Conservation (phyloP, 2,888 invertebrate species). For the Sympetrum striolatum region DNA sequence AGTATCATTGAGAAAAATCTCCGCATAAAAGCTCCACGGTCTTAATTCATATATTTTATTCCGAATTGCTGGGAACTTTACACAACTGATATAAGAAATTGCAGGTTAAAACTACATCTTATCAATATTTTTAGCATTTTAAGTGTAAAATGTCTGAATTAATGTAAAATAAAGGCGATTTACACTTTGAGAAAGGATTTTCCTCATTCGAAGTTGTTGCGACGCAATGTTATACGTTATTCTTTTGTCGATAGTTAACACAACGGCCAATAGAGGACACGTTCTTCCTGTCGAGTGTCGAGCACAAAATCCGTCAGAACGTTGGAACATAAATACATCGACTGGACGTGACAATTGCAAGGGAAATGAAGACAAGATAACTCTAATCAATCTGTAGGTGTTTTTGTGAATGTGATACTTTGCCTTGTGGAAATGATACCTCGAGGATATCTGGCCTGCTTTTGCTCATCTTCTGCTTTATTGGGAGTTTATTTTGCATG, state of each 20-base stretch:
- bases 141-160: too few relatives aligned
- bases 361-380: neutral
- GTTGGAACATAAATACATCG: constrained; percentile 35
- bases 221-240: neutral
- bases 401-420: constrained; percentile 30
- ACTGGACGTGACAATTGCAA: neutral
- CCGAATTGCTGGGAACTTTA: too few relatives aligned
- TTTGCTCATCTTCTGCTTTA: constrained; percentile 15
- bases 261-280: neutral
- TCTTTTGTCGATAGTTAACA: neutral
- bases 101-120: too few relatives aligned
- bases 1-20: too few relatives aligned
- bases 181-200: neutral
- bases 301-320: neutral
- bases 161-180: too few relatives aligned
- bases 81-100: too few relatives aligned
- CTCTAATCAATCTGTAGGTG: neutral
- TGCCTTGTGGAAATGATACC: constrained; percentile 34
- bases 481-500: constrained; percentile 22
- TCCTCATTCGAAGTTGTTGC: neutral
- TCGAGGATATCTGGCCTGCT: neutral
- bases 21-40: too few relatives aligned
- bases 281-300: neutral
- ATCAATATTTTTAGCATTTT: too few relatives aligned
- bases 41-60: too few relatives aligned